Conservation (phyloP, 2,888 invertebrate genomes). For the Aromia moschata region DNA sequence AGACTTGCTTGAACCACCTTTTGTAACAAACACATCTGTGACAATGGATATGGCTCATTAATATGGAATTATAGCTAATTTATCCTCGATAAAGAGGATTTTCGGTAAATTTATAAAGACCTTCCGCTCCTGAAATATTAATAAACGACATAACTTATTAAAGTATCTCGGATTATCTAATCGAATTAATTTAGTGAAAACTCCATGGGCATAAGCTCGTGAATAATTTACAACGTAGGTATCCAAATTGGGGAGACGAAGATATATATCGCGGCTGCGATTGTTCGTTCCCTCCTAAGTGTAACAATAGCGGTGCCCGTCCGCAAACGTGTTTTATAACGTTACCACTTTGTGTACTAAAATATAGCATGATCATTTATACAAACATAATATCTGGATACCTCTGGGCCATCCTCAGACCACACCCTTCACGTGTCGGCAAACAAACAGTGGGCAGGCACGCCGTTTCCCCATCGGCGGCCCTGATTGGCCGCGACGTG, state of each 20-base stretch:
- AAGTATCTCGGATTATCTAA: neutral
- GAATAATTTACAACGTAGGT: constrained; percentile 21
- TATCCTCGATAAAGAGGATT: neutral
- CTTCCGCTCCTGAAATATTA: neutral
- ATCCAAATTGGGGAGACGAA: constrained; percentile 17
- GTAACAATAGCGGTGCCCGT: constrained; percentile 39
- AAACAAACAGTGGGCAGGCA: constrained; percentile 47
- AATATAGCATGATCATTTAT: constrained; percentile 45
- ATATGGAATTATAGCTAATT: too few species aligned
- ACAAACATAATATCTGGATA: constrained; percentile 38
- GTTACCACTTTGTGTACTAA: constrained; percentile 45
- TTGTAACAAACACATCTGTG: too few species aligned
- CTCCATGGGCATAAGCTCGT: constrained; percentile 15
- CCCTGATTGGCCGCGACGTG: constrained; percentile 36
- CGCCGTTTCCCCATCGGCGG: constrained; percentile 22
- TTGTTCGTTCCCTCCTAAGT: constrained; percentile 15
- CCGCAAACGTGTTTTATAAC: constrained; percentile 36
- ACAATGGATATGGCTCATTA: too few species aligned
- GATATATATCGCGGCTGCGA: constrained; percentile 18
- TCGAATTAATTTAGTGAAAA: constrained; percentile 17
- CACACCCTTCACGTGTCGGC: constrained; percentile 47
- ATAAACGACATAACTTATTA: neutral
- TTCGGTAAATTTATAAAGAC: neutral
- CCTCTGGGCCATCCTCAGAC: constrained; percentile 37
- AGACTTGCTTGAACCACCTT: too few species aligned